These are phyloP conservation scores for Garrulus glandarius DNA, from an alignment of 2,797 vertebrate genomes.

Conservation along the genomic window DNA sequence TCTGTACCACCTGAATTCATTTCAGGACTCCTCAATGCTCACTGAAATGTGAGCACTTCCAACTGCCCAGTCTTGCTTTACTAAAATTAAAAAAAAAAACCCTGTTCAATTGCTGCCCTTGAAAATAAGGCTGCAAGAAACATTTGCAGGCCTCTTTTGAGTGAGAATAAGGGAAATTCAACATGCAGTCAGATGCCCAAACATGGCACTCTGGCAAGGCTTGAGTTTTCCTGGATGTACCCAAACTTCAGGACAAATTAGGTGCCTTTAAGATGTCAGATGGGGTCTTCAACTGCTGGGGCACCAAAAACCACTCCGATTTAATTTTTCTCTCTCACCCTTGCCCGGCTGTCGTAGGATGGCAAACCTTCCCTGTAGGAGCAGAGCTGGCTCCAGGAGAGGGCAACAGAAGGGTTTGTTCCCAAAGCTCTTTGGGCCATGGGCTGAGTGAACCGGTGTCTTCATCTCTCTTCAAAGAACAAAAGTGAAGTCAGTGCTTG, in stretches of 20 bases:
- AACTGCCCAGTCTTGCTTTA: not conserved
- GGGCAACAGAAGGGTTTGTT: not conserved
- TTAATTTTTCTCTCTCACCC: not conserved
- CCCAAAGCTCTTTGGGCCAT: not conserved
- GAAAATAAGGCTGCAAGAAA: not conserved
- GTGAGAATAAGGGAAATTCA: not conserved
- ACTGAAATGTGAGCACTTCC: not conserved
- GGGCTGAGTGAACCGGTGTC: accelerated
- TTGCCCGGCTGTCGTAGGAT: not conserved
- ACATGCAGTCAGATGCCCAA: not conserved
- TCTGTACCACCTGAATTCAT: not conserved
- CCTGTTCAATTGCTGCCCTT: not conserved
- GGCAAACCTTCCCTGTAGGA: not conserved
- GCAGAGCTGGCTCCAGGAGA: not conserved
- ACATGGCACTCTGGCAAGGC: not conserved
- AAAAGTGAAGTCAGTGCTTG: not conserved
- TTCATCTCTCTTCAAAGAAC: not conserved
- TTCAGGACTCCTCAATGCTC: not conserved
- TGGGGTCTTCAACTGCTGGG: not conserved
- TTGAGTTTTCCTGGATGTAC: not conserved
- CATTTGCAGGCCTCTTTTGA: not conserved
- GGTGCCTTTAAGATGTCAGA: not conserved
- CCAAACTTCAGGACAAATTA: not conserved
- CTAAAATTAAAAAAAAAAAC: not conserved
- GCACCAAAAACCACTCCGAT: not conserved